phyloP scores from a whole-genome alignment of 2,797 vertebrate genomes.

The Pygocentrus nattereri region DNA sequence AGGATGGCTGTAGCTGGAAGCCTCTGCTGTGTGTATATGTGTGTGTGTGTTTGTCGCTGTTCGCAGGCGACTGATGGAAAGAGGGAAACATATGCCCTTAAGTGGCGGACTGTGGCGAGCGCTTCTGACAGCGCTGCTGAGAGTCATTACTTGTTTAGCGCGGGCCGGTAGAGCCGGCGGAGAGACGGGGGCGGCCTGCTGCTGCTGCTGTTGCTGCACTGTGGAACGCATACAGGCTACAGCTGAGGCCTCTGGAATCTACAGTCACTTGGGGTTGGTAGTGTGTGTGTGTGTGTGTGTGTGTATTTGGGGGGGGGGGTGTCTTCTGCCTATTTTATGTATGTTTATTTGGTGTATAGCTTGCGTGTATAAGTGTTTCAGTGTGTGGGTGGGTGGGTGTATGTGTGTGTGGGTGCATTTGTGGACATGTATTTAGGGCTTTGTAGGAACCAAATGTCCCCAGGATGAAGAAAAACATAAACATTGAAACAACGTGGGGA shows the following conservation, averaged over 20 bases:
- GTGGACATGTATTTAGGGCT: slow-evolving; percentile 18
- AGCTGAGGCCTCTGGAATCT: slow-evolving; percentile 50
- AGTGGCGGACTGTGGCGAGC: slow-evolving; percentile 81
- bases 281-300: slow-evolving; percentile 30
- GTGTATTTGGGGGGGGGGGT: too few species aligned
- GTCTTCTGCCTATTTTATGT: background rate
- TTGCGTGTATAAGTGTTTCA: slow-evolving; percentile 20
- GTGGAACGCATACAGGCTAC: slow-evolving; percentile 56
- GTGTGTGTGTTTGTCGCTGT: slow-evolving; percentile 76
- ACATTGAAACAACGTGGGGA: background rate
- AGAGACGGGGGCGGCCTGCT: slow-evolving; percentile 59
- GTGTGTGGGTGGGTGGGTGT: slow-evolving; percentile 29
- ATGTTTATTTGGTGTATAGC: slow-evolving; percentile 37
- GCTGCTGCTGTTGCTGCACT: slow-evolving; percentile 55
- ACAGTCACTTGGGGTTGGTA: slow-evolving; percentile 38
- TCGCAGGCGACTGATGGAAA: slow-evolving; percentile 75
- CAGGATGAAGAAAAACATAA: background rate
- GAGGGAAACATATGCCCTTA: slow-evolving; percentile 86
- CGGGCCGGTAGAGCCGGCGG: slow-evolving; percentile 65
- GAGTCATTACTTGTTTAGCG: slow-evolving; percentile 79
- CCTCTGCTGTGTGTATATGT: slow-evolving; percentile 69
- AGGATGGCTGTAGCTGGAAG: slow-evolving; percentile 76
- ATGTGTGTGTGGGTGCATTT: slow-evolving; percentile 40
- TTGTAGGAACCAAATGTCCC: background rate
- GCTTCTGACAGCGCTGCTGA: slow-evolving; percentile 85